Conservation (phyloP, 1,140 invertebrate genomes). For the Aradophagus sp. region DNA sequence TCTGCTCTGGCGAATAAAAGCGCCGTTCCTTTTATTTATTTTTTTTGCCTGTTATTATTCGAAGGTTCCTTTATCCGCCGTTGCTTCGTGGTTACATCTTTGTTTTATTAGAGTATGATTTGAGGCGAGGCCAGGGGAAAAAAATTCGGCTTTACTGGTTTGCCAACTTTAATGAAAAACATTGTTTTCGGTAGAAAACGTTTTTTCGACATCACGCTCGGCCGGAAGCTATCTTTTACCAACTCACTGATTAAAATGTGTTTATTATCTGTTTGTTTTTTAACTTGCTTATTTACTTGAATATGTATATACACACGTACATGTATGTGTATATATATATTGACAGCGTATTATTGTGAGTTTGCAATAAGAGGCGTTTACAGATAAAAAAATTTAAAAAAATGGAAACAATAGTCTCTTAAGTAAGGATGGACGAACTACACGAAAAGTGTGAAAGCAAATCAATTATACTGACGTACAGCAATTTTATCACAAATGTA, state of each 20-base stretch:
- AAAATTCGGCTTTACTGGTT: slow-evolving; percentile 1
- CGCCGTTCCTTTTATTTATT: too few relatives aligned
- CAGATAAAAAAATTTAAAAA: too few relatives aligned
- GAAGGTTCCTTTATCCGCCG: slow-evolving; percentile 20
- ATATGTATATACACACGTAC: too few relatives aligned
- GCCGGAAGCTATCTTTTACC: slow-evolving; percentile 8
- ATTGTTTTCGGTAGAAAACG: slow-evolving; percentile 25
- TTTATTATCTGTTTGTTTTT: too few relatives aligned
- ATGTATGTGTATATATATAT: too few relatives aligned
- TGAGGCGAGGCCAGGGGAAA: neutral
- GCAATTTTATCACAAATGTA: slow-evolving; percentile 12
- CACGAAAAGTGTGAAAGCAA: slow-evolving; percentile 7
- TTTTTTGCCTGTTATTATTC: slow-evolving; percentile 18
- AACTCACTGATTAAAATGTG: too few relatives aligned
- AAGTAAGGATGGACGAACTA: too few relatives aligned
- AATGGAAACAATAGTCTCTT: too few relatives aligned
- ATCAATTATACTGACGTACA: slow-evolving; percentile 5
- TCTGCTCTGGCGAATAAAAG: slow-evolving; percentile 13
- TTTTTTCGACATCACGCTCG: slow-evolving; percentile 3
- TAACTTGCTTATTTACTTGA: too few relatives aligned
- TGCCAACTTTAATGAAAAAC: slow-evolving; percentile 19
- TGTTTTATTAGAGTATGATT: slow-evolving; percentile 20
- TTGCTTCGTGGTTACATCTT: slow-evolving; percentile 20
- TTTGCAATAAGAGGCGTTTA: too few relatives aligned
- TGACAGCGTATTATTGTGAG: too few relatives aligned